These are phyloP conservation scores for Gymnocypris eckloni DNA, from an alignment of 2,797 vertebrate species.

Conservation along the genomic window DNA sequence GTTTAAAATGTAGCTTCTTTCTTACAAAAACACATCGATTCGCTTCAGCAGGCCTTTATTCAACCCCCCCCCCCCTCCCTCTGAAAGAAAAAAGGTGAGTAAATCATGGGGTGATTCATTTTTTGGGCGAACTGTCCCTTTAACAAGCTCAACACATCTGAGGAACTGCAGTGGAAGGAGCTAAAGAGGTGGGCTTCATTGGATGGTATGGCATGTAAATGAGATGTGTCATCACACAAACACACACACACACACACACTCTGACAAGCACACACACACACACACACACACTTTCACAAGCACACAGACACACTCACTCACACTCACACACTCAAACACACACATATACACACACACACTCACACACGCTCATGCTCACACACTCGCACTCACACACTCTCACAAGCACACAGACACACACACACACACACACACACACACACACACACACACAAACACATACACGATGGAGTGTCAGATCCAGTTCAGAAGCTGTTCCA, in stretches of 20 bases:
- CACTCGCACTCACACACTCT: no score
- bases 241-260: no score
- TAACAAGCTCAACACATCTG: not conserved
- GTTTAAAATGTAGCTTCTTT: not conserved
- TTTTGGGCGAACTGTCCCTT: not conserved
- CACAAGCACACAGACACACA: no score
- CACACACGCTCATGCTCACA: no score
- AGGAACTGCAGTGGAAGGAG: not conserved
- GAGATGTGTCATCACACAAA: conserved; percentile 62
- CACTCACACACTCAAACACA: no score
- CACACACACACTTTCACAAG: no score
- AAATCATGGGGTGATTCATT: not conserved
- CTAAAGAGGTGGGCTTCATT: not conserved
- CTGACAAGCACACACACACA: no score
- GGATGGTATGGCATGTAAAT: not conserved
- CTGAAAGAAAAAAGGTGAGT: no score
- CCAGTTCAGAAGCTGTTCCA: conserved; percentile 15
- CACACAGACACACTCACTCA: no score
- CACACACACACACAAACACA: conserved; percentile 97
- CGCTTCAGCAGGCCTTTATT: not conserved
- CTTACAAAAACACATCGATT: not conserved
- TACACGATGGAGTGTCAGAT: not conserved
- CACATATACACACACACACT: no score
- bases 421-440: no score
- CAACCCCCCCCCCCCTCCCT: no score